Percentiles rank a stretch among this genome's conserved stretches.
phyloP scores from a whole-genome alignment of 1,140 invertebrate genomes.

The Bombus soroeensis region DNA sequence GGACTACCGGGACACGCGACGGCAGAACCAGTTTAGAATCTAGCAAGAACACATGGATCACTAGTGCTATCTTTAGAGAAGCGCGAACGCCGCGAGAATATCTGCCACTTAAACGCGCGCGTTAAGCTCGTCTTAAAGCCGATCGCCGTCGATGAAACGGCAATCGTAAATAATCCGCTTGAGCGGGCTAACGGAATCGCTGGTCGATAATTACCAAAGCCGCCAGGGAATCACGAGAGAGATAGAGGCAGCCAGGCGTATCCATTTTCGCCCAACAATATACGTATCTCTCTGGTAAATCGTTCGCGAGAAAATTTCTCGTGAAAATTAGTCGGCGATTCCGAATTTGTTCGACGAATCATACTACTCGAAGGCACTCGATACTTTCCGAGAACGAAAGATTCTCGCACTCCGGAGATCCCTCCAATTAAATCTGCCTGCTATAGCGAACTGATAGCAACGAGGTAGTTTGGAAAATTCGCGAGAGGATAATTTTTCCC shows the following conservation, averaged over 20 bases:
- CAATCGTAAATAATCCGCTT: slow-evolving; percentile 22
- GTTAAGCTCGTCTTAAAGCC: slow-evolving; percentile 7
- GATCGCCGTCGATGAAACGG: background rate
- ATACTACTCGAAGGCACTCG: background rate
- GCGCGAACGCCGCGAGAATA: slow-evolving; percentile 61
- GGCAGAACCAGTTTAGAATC: slow-evolving; percentile 50
- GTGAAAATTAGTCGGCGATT: background rate
- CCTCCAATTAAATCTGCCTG: background rate
- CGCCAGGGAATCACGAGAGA: too few species aligned
- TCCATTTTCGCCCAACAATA: too few species aligned
- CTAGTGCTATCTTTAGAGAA: slow-evolving; percentile 68
- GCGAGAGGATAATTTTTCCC: background rate
- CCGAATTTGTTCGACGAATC: background rate
- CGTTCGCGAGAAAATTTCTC: too few species aligned
- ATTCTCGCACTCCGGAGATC: background rate
- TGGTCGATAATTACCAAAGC: background rate
- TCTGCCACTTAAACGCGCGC: slow-evolving; percentile 48
- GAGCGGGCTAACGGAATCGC: background rate
- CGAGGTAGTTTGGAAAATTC: background rate
- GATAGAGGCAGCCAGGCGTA: too few species aligned
- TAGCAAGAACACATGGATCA: slow-evolving; percentile 59
- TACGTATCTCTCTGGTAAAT: too few species aligned
- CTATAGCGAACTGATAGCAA: background rate
- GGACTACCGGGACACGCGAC: slow-evolving; percentile 32
- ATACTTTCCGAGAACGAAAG: background rate